Evolutionary conservation across 2,113 vertebrate genomes (phyloP), one percentile per base, ranked within the genome.

Genomic region (Ariopsis seemanni): DNA sequence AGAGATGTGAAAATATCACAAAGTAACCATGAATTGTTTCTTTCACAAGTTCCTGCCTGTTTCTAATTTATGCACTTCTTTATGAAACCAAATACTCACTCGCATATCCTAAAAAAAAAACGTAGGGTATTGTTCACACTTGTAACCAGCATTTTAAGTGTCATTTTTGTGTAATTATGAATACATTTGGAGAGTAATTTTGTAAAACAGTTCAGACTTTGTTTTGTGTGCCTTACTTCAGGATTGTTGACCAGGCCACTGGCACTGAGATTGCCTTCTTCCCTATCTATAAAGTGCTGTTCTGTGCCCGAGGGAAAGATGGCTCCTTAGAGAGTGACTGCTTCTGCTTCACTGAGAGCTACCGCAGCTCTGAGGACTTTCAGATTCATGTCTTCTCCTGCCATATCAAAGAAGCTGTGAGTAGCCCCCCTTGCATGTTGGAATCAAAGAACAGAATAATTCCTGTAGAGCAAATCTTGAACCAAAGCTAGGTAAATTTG

Each of bases 351-450:
- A 99, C 98, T 0, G 98, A 98, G 89, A 98, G 98, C 93, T 98
- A 97, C 89, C 95, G 96, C 91, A 98, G 97, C 75, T 96, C 97
- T 0, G 99, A 99, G 87, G 97, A 98, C 91, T 99, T 99, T 93
- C 97, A 99, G 93, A 97, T 99, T 89, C 99, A 99, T n/a, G 96
- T 99, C 84, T 99, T 99, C 93, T 97, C 97, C 92, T 99, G 99
- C 93, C 97, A 99, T 92, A 98, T 99, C 92, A 97, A 98, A 95
- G 99, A 99, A 91, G 99, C 99, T 60, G 98, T 99, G 92, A 98
- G 98, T 86, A 67, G 34, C 18, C 20, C 22, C 22, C 22, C 8
- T 34, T 65, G 60, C 62, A 74, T 85, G 83, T 25, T 57, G 7
- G 7, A 53, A 57, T 42, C 42, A 42, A 42, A 42, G 42, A 42